Percentiles rank a stretch among this genome's conserved stretches.
phyloP scores from a whole-genome alignment of 2,888 invertebrate genomes.

The Polymixis flavicincta region DNA sequence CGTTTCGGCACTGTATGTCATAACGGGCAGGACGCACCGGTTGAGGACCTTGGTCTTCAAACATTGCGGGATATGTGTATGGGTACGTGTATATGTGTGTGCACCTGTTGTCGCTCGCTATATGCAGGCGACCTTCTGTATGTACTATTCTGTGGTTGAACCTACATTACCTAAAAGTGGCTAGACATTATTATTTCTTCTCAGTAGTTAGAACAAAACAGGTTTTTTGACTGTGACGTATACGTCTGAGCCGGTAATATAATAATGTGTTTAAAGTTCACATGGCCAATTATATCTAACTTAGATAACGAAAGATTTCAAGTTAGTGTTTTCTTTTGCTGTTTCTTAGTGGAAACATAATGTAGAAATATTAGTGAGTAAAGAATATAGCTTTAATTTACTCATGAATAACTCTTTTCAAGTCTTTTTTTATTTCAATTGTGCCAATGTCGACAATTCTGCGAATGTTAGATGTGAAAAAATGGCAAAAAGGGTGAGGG shows the following conservation, averaged over 20 bases:
- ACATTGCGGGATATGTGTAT: no score
- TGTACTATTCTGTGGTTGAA: background rate
- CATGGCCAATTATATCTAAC: conserved; percentile 18
- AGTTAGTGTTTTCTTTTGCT: background rate
- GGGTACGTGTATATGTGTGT: background rate
- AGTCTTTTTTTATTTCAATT: no score
- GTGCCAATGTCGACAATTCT: no score
- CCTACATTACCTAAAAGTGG: conserved; percentile 24
- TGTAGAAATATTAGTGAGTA: background rate
- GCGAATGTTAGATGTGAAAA: no score
- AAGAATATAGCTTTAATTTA: background rate
- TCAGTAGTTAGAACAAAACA: conserved; percentile 18
- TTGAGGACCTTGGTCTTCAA: no score
- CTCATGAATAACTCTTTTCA: background rate
- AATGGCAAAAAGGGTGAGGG: no score
- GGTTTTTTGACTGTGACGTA: conserved; percentile 30
- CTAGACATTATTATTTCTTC: conserved; percentile 20
- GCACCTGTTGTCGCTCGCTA: background rate
- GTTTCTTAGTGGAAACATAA: background rate
- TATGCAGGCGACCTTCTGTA: background rate
- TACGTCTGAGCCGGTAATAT: conserved; percentile 13
- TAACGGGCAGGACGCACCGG: no score
- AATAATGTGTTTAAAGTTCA: conserved; percentile 26
- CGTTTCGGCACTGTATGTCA: no score
- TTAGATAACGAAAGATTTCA: conserved; percentile 7